Evolutionary conservation across 2,888 invertebrate genomes (phyloP).

Genomic region (Xylocampa areola): DNA sequence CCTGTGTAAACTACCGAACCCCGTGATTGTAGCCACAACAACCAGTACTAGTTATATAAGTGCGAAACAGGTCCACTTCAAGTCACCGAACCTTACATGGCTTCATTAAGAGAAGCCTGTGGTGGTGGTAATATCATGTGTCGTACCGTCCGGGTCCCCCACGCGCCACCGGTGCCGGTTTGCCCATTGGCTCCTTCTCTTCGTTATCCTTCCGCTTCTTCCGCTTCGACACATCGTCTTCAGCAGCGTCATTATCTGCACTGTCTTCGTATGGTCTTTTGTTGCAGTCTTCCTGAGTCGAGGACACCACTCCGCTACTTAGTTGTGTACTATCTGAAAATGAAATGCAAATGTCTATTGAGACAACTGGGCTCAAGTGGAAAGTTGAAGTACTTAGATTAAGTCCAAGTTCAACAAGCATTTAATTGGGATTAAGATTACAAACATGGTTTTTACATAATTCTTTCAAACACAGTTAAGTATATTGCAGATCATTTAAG

Average conservation of each 20-base stretch:
- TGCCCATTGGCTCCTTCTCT: slow-evolving; percentile 89
- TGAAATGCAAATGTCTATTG: slow-evolving; percentile 5
- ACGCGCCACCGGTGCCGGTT: slow-evolving; percentile 80
- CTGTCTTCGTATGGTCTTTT: slow-evolving; percentile 83
- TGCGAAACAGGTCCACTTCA: too few species aligned
- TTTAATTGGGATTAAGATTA: too few species aligned
- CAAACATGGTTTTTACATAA: too few species aligned
- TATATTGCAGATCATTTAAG: too few species aligned
- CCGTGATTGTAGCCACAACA: too few species aligned
- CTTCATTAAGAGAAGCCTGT: background rate
- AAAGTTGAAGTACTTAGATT: too few species aligned
- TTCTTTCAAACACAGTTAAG: too few species aligned
- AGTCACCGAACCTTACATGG: too few species aligned
- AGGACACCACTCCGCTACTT: slow-evolving; percentile 81
- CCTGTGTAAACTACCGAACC: too few species aligned
- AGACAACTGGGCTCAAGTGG: too few species aligned
- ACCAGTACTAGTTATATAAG: too few species aligned
- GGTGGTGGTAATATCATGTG: background rate
- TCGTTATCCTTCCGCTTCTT: slow-evolving; percentile 94
- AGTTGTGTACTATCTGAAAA: slow-evolving; percentile 72
- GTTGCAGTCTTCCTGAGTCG: slow-evolving; percentile 79
- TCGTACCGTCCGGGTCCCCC: slow-evolving; percentile 77
- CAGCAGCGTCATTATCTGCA: slow-evolving; percentile 87
- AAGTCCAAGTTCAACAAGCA: too few species aligned
- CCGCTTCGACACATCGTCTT: slow-evolving; percentile 92